These are phyloP conservation scores for Chironomus tepperi DNA, from an alignment of 1,140 invertebrate genomes.

Conservation along the genomic window DNA sequence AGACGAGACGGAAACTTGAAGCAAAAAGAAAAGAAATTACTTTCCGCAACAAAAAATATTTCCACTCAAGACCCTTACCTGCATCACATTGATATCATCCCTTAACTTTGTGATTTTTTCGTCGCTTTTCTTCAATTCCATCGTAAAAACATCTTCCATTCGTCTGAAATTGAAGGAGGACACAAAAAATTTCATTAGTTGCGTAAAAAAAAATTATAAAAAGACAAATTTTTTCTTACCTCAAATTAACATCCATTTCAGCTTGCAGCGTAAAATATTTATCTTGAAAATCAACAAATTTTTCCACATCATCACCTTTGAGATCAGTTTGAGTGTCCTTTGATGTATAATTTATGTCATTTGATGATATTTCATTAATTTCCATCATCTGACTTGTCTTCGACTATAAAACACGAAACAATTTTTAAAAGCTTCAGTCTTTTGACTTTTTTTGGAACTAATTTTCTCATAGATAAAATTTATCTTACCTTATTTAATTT, in stretches of 20 bases:
- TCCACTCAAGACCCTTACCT: background rate
- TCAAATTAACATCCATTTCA: background rate
- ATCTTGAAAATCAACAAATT: background rate
- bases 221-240: background rate
- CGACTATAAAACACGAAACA: background rate
- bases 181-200: background rate
- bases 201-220: background rate
- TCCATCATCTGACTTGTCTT: background rate
- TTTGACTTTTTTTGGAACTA: too few species aligned
- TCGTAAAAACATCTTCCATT: slow-evolving; percentile 5
- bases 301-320: background rate
- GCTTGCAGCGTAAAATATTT: background rate
- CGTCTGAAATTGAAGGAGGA: background rate
- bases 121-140: background rate
- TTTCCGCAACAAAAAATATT: too few species aligned
- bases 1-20: background rate
- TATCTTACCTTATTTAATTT: background rate
- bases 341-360: background rate
- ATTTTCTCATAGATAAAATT: background rate
- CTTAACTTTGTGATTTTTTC: background rate
- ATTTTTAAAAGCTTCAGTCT: background rate
- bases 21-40: background rate
- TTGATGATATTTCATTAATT: background rate
- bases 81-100: background rate
- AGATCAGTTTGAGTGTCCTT: background rate